Conservation (phyloP, 2,113 vertebrate genomes). For the Microtus montanus region DNA sequence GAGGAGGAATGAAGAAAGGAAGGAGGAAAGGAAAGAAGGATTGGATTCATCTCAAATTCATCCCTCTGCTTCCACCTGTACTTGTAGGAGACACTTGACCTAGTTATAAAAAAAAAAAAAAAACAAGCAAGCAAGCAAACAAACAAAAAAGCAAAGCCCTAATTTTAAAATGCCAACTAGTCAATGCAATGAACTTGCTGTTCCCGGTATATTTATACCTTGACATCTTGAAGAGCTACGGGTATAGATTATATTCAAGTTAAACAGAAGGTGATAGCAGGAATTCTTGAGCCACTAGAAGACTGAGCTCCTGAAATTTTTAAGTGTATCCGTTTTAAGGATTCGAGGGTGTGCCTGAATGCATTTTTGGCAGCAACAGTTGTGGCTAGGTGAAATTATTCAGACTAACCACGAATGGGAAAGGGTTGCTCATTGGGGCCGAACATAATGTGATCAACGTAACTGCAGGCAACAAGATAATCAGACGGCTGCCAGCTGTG, state of each 20-base stretch:
- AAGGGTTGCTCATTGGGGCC: constrained; percentile 62
- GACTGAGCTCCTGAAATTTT: constrained; percentile 42
- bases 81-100: not conserved
- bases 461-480: constrained; percentile 30
- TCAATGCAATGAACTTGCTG: not conserved
- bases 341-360: constrained; percentile 65
- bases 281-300: constrained; percentile 40
- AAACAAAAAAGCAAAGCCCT: not conserved
- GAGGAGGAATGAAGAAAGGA: too few species aligned
- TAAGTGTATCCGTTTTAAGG: constrained; percentile 58
- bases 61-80: not conserved
- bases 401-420: constrained; percentile 64
- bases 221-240: not conserved
- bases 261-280: not conserved
- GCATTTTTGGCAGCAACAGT: constrained; percentile 61
- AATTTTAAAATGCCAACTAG: not conserved
- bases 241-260: constrained; percentile 27
- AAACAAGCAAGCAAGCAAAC: too few species aligned
- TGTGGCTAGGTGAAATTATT: constrained; percentile 71
- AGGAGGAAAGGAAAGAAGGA: not conserved
- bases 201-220: not conserved
- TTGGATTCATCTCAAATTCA: not conserved
- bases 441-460: constrained; percentile 33
- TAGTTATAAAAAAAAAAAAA: too few species aligned
- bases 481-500: not conserved